Evolutionary conservation across 2,797 vertebrate species (phyloP), one percentile per base, ranked within the genome.

Genomic region (Molossus alvarezi): DNA sequence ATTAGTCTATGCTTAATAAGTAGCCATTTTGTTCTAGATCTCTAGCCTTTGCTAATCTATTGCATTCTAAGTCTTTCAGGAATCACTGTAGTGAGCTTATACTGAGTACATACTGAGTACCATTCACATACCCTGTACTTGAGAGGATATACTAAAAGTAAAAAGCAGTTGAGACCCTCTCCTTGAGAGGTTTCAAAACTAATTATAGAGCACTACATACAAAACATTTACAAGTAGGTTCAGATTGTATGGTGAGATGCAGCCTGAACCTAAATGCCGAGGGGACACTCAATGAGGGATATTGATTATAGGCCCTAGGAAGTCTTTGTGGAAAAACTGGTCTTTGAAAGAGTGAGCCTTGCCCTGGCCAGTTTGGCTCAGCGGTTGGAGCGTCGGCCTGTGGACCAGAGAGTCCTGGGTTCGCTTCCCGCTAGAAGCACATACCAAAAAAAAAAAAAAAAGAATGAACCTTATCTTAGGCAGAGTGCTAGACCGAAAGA

Each of bases 101-200:
- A 25, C 1, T 76, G 12, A 62, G 23, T 2, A 6, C 23, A 1
- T 65, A 23, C 69, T 64, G 55, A 89, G 15, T 2, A 5, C 23
- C 14, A 18, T 25, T 13, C 48, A 48, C 23, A 45, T 55, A 79
- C 0, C 12, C 9, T 80, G 9, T 23, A 65, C 23, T 20, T 88
- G 80, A 94, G 33, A 58, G 58, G 90, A 53, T 76, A 41, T 90
- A 86, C 92, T 21, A 91, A 13, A 90, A 95, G 94, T 71, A 76
- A 41, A 94, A 55, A 57, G 57, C 9, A 55, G n/a, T 20, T 55
- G 23, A 75, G 6, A 37, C 17, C 8, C 3, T 86, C 6, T 80
- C 21, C 37, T 72, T 51, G 6, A 55, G 17, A 88, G 7, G 1
- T 88, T 92, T 82, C 33, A 48, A 79, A 64, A 80, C 8, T 76